Conservation (phyloP, 1,140 invertebrate genomes). For the Oncopodura yosiiana region DNA sequence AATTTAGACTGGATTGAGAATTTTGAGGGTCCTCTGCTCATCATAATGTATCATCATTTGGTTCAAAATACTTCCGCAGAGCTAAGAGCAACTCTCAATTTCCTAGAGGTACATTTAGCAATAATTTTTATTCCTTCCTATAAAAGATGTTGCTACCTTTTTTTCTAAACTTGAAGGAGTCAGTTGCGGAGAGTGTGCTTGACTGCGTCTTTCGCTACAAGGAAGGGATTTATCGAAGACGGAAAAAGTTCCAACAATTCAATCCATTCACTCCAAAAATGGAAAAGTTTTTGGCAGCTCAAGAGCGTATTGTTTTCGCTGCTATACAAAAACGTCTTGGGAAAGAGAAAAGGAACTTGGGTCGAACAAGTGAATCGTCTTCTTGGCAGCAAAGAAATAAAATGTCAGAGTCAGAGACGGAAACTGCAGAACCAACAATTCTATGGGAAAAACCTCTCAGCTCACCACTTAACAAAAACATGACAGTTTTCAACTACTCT, state of each 20-base stretch:
- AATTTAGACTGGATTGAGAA: slow-evolving; percentile 58
- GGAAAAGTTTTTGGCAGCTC: slow-evolving; percentile 40
- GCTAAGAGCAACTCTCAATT: slow-evolving; percentile 50
- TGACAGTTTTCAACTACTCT: too few species aligned
- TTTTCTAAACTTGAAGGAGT: slow-evolving; percentile 32
- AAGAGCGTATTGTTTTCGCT: slow-evolving; percentile 30
- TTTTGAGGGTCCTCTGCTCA: slow-evolving; percentile 55
- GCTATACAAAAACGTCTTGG: slow-evolving; percentile 25
- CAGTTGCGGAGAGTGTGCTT: slow-evolving; percentile 34
- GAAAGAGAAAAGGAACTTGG: neutral
- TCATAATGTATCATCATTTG: slow-evolving; percentile 61
- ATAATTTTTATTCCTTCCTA: neutral
- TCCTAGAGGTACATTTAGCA: slow-evolving; percentile 44
- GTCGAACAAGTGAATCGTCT: too few species aligned
- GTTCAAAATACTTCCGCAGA: slow-evolving; percentile 51
- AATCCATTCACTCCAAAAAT: slow-evolving; percentile 56
- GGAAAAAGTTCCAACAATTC: slow-evolving; percentile 53
- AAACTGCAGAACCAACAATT: neutral
- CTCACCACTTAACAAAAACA: too few species aligned
- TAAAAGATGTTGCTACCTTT: neutral
- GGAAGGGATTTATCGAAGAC: slow-evolving; percentile 60
- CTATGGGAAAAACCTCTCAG: too few species aligned
- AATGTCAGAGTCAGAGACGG: neutral
- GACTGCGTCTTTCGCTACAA: slow-evolving; percentile 38
- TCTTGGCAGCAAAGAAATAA: neutral